Evolutionary conservation across 2,113 vertebrate genomes (phyloP), one percentile per base, ranked within the genome.

Genomic region (Ammodytes marinus): DNA sequence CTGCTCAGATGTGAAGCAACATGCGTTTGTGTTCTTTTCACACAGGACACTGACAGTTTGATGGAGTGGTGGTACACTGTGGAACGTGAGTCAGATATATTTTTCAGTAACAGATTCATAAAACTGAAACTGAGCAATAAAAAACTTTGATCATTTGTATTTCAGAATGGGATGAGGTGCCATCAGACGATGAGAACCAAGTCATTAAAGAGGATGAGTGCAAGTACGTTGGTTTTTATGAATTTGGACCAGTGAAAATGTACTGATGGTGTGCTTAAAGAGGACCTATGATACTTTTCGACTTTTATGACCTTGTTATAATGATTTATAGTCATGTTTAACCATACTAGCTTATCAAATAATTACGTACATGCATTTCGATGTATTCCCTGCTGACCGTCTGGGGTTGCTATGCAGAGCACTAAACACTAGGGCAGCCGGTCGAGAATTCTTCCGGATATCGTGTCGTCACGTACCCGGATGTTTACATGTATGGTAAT

Each of bases 1-100:
- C 0, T 3, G 2, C 49, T 53, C 17, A 2, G 12, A 14, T 13
- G 40, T 59, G 5, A 59, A 6, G 4, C 7, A 6, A 52, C 4
- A 9, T 40, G 0, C 6, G 35, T 17, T 37, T 42, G 0, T 53
- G 7, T 43, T 52, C 12, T 74, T 76, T 47, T 45, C 12, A 54
- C 54, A 3, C 90, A 96, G 95, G 95, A 96, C 87, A 95, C 93
- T 7, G 95, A 95, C 90, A 95, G 94, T 78, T 73, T 95, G 81
- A 95, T 95, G 91, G 94, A 95, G 86, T 95, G 95, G 94, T 95
- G 95, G 95, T 74, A 94, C 83, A 94, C 92, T 0, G 95, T 95
- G 11, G 94, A 95, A 70, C 69, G 95, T 96, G 85, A 94, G 94
- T 88, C 69, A 9, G 70, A 27, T 50, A 10, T 11, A 17, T 52